phyloP scores from a whole-genome alignment of 2,888 invertebrate species.

The Saturnia japonica region DNA sequence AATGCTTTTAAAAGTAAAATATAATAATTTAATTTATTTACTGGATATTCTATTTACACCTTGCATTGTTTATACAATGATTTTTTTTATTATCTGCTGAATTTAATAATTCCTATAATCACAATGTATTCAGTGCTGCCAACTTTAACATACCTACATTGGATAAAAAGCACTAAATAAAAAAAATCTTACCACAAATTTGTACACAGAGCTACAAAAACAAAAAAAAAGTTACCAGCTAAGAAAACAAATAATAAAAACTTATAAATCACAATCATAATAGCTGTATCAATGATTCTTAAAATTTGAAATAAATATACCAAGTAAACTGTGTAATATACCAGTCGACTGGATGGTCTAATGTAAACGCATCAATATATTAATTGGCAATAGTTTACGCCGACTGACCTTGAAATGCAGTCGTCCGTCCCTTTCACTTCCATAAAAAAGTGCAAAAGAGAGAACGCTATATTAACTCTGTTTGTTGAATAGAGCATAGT shows the following conservation, averaged over 20 bases:
- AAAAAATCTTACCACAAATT: not conserved
- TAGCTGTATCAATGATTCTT: not conserved
- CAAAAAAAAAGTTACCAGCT: not conserved
- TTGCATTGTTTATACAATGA: not conserved
- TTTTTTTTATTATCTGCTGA: not conserved
- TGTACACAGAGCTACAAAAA: not conserved
- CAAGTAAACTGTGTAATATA: no score
- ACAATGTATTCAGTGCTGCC: not conserved
- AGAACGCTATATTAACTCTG: no score
- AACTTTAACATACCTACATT: not conserved
- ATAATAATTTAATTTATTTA: no score
- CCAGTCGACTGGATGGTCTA: not conserved
- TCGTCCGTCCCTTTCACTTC: no score
- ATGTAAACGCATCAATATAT: no score
- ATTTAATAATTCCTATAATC: not conserved
- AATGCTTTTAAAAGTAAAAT: no score
- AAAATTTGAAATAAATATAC: not conserved
- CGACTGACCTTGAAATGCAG: no score
- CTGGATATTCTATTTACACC: no score
- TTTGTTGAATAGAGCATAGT: no score
- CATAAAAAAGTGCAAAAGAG: no score
- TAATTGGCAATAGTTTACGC: no score
- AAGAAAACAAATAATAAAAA: not conserved
- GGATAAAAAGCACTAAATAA: not conserved
- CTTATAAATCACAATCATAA: not conserved